Evolutionary conservation across 2,888 invertebrate species (phyloP), one percentile per base, ranked within the genome.

Genomic region (Xylota sylvarum): DNA sequence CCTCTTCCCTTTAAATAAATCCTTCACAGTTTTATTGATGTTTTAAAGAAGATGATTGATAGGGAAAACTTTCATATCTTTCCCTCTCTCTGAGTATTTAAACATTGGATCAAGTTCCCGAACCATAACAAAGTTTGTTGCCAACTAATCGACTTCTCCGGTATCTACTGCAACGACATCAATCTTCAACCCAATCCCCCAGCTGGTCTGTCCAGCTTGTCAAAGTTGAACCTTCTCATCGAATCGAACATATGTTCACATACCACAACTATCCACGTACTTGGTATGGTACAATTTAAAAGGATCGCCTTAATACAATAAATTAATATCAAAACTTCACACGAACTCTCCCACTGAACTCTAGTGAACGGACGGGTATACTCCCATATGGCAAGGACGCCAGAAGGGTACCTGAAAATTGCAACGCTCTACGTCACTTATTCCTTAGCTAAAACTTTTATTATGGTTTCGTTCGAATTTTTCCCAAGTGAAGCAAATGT

Each of bases 291-390:
- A 19, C 35, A 58, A 58, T 58, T 58, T 58, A 35, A 32, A 58
- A 32, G 35, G 58, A 35, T 58, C 58, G 10, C 10, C 58, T 37
- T 37, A 58, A 19, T 17, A 12, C 50, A 35, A 52, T 35, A 52
- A 65, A 80, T 67, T 80, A 73, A 73, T 73, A 58, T 60, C 50
- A 80, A 79, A 72, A 67, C 37, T n/a, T 58, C 46, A 35, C 23
- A 1, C 9, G 2, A 17, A 46, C 27, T 9, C 9, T 58, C 27
- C 65, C 12, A 23, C 19, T 46, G 35, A 32, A 19, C 23, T 32
- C 46, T 56, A n/a, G n/a, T 56, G 32, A 32, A 64, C 32, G 14
- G n/a, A 60, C 4, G 19, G 19, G 10, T 65, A 56, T 17, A 17
- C 30, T 56, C 2, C 9, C 32, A 50, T 50, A 40, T 35, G 32